These are phyloP conservation scores for Charina bottae DNA, from an alignment of 2,113 vertebrate genomes.

Conservation along the genomic window DNA sequence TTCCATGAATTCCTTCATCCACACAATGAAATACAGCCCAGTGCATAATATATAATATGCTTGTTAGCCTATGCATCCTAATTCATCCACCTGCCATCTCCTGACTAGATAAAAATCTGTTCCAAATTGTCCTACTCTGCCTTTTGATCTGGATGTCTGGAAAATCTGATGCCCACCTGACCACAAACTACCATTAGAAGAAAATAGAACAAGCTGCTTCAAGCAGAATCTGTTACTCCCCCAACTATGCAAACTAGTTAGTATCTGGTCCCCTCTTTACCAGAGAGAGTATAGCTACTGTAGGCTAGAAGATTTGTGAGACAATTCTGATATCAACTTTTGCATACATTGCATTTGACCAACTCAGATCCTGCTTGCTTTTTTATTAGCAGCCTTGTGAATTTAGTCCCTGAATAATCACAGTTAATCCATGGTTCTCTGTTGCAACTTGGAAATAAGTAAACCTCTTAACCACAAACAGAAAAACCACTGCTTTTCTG, in stretches of 20 bases:
- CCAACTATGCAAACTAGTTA: background rate
- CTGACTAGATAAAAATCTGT: background rate
- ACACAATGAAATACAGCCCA: background rate
- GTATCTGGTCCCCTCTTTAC: background rate
- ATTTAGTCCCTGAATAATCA: background rate
- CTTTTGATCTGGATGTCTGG: background rate
- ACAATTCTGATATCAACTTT: background rate
- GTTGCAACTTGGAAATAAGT: background rate
- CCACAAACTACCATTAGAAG: background rate
- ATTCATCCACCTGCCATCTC: background rate
- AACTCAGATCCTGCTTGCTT: background rate
- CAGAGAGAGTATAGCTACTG: background rate
- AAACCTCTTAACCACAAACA: background rate
- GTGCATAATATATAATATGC: background rate
- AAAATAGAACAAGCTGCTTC: background rate
- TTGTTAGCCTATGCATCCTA: background rate
- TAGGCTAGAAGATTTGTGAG: background rate
- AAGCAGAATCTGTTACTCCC: background rate
- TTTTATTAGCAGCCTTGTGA: background rate
- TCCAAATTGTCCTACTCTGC: background rate
- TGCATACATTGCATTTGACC: background rate
- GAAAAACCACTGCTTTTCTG: conserved; percentile 1
- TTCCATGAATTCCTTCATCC: background rate
- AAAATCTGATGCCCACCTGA: background rate
- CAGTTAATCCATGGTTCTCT: background rate